Evolutionary conservation across 2,113 vertebrate genomes (phyloP).

Genomic region (Sebastes fasciatus): DNA sequence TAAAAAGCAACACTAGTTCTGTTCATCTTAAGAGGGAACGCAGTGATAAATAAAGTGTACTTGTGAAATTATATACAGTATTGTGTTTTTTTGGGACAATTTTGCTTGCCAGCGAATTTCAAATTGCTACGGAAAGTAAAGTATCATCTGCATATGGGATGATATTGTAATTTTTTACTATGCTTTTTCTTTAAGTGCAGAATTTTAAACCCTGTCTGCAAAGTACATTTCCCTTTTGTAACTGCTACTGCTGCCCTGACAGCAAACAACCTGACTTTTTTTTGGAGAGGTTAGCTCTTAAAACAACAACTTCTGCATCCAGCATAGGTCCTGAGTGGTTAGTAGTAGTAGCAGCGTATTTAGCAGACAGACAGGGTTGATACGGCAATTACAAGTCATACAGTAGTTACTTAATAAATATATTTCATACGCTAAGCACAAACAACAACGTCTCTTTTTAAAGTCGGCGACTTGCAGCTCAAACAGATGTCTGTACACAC

Average conservation of each 20-base stretch:
- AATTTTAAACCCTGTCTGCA: slow-evolving; percentile 18
- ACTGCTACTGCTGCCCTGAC: not conserved
- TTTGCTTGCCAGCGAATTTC: not conserved
- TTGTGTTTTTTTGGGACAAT: not conserved
- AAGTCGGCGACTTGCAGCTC: slow-evolving; percentile 31
- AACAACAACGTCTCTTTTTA: slow-evolving; percentile 15
- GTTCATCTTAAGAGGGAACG: slow-evolving; percentile 46
- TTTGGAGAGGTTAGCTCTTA: not conserved
- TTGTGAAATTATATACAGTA: slow-evolving; percentile 6
- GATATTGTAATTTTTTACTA: not conserved
- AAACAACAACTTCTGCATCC: slow-evolving; percentile 2
- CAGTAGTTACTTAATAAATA: slow-evolving; percentile 66
- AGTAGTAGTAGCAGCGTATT: slow-evolving; percentile 63
- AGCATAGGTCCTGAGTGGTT: slow-evolving; percentile 64
- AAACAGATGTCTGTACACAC: slow-evolving; percentile 24
- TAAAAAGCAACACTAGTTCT: slow-evolving; percentile 27
- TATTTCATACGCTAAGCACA: slow-evolving; percentile 26
- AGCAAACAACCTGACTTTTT: slow-evolving; percentile 13
- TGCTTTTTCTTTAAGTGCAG: slow-evolving; percentile 2
- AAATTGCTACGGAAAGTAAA: not conserved
- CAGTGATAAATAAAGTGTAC: slow-evolving; percentile 52
- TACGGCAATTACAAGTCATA: slow-evolving; percentile 4
- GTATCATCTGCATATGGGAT: slow-evolving; percentile 20
- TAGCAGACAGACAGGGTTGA: slow-evolving; percentile 37
- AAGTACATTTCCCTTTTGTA: slow-evolving; percentile 26